Evolutionary conservation across 2,113 vertebrate genomes (phyloP).

Genomic region (Corapipo altera): DNA sequence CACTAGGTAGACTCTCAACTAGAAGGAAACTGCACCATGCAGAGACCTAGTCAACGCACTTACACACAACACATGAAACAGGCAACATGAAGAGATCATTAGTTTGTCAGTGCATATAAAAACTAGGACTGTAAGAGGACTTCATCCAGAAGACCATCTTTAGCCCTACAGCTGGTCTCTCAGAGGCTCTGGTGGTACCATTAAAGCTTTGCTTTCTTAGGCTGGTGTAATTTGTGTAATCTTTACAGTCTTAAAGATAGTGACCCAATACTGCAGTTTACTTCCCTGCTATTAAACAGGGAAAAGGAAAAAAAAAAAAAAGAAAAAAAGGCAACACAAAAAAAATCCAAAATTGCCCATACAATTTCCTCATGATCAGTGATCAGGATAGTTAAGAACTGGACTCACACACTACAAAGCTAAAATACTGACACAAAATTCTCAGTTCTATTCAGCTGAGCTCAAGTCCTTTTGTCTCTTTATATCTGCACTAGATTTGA

Average conservation of each 20-base stretch:
- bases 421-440: not conserved
- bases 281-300: not conserved
- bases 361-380: not conserved
- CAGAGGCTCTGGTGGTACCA: not conserved
- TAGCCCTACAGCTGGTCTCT: not conserved
- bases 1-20: not conserved
- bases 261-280: not conserved
- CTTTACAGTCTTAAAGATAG: not conserved
- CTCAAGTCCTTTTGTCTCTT: not conserved
- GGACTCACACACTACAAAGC: not conserved
- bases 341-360: rapidly evolving
- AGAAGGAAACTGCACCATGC: not conserved
- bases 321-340: not conserved
- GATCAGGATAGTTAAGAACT: not conserved
- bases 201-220: not conserved
- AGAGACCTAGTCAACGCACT: not conserved
- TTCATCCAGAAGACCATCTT: not conserved
- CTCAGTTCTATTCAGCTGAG: not conserved
- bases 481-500: not conserved
- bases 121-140: not conserved
- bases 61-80: not conserved
- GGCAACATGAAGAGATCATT: not conserved
- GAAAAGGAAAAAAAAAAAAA: no score
- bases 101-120: not conserved
- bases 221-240: not conserved